These are phyloP conservation scores for Triplophysa dalaica DNA, from an alignment of 2,113 vertebrate species.

Conservation along the genomic window DNA sequence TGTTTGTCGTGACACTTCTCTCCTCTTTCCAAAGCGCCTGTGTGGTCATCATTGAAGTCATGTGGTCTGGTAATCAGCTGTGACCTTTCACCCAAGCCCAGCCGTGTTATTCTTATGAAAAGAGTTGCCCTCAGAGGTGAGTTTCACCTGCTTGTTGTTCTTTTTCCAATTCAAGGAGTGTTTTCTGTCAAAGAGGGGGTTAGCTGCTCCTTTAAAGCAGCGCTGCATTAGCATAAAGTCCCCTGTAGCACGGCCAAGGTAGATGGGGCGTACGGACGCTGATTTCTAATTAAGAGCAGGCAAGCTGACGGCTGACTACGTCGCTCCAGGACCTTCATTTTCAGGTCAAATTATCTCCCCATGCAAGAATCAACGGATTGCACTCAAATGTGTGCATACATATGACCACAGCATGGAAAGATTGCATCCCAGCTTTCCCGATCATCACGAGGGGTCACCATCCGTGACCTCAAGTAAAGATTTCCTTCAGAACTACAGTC, in stretches of 20 bases:
- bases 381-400: background rate
- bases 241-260: slow-evolving; percentile 20
- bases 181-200: slow-evolving; percentile 3
- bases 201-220: slow-evolving; percentile 31
- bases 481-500: slow-evolving; percentile 49
- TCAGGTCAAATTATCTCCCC: background rate
- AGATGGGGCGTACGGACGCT: background rate
- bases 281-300: slow-evolving; percentile 37
- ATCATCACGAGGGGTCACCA: slow-evolving; percentile 55
- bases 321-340: background rate
- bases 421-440: slow-evolving; percentile 30
- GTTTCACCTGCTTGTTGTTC: slow-evolving; percentile 3
- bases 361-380: slow-evolving; percentile 16
- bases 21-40: background rate
- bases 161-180: background rate
- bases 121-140: slow-evolving; percentile 23
- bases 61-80: background rate
- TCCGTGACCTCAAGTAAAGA: slow-evolving; percentile 50
- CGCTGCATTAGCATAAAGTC: slow-evolving; percentile 24
- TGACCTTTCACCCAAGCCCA: slow-evolving; percentile 34
- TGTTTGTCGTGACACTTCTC: background rate
- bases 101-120: slow-evolving; percentile 25
- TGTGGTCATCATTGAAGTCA: background rate
- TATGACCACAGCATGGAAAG: background rate
- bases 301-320: background rate